Conservation (phyloP, 1,140 invertebrate genomes). For the Ceratoteleas bidentatus region DNA sequence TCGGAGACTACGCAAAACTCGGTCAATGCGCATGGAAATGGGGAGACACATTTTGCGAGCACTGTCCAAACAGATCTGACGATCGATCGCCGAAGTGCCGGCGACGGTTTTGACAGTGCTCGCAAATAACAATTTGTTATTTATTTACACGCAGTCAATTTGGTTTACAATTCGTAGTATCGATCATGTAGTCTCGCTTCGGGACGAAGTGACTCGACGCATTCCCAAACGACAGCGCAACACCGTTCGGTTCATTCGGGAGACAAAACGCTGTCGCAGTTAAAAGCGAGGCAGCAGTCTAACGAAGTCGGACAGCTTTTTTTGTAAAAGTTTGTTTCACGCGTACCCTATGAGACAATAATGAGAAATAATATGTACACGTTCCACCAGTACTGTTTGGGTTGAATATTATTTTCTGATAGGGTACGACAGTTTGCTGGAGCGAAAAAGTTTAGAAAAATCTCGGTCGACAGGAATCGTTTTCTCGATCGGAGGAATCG, state of each 20-base stretch:
- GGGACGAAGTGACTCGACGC: conserved; percentile 26
- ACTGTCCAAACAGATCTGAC: conserved; percentile 35
- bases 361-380: too few species aligned
- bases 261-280: too few species aligned
- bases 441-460: too few species aligned
- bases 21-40: conserved; percentile 4
- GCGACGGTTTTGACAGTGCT: conserved; percentile 25
- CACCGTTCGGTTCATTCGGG: neutral
- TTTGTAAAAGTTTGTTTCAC: too few species aligned
- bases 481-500: too few species aligned
- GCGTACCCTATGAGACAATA: too few species aligned
- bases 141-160: conserved; percentile 49
- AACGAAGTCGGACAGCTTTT: too few species aligned
- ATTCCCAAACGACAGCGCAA: conserved; percentile 49
- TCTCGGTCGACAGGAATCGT: too few species aligned
- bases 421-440: too few species aligned
- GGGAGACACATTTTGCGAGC: conserved; percentile 47
- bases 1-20: conserved; percentile 17
- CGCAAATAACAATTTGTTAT: conserved; percentile 43
- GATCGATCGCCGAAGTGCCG: neutral
- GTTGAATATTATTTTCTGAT: too few species aligned
- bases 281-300: too few species aligned
- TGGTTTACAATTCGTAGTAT: conserved; percentile 37
- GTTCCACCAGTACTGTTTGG: too few species aligned
- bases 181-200: conserved; percentile 16